phyloP scores from a whole-genome alignment of 2,888 invertebrate species.

The Merodon equestris region DNA sequence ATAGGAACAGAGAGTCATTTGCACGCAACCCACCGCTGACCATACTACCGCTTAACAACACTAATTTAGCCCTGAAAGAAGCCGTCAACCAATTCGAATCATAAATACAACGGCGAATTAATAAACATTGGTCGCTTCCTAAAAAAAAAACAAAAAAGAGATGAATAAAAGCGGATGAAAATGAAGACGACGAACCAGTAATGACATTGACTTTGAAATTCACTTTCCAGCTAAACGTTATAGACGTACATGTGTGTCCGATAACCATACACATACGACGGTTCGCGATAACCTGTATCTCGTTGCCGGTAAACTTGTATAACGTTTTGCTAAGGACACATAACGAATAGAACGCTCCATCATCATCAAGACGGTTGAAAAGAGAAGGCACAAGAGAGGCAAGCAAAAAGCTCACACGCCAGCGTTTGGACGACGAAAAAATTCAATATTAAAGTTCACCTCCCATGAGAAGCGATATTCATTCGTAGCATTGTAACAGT shows the following conservation, averaged over 20 bases:
- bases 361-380: constrained; percentile 17
- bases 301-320: constrained; percentile 44
- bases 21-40: constrained; percentile 30
- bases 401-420: constrained; percentile 43
- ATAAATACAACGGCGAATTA: constrained; percentile 12
- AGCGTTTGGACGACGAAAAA: constrained; percentile 28
- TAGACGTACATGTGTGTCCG: constrained; percentile 15
- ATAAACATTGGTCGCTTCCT: constrained; percentile 43
- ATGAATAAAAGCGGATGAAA: constrained; percentile 20
- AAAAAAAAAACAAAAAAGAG: constrained; percentile 35
- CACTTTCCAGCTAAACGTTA: constrained; percentile 35
- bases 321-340: constrained; percentile 62
- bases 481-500: constrained; percentile 62
- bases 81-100: constrained; percentile 4
- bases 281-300: constrained; percentile 3
- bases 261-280: background rate
- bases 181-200: constrained; percentile 48
- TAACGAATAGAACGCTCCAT: constrained; percentile 17
- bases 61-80: constrained; percentile 36
- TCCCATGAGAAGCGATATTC: constrained; percentile 51
- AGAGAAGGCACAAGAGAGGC: constrained; percentile 31
- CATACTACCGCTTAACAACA: constrained; percentile 1
- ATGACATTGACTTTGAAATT: constrained; percentile 69
- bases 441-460: constrained; percentile 62
- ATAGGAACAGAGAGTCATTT: background rate